Evolutionary conservation across 2,113 vertebrate species (phyloP).

Genomic region (Crypturellus undulatus): DNA sequence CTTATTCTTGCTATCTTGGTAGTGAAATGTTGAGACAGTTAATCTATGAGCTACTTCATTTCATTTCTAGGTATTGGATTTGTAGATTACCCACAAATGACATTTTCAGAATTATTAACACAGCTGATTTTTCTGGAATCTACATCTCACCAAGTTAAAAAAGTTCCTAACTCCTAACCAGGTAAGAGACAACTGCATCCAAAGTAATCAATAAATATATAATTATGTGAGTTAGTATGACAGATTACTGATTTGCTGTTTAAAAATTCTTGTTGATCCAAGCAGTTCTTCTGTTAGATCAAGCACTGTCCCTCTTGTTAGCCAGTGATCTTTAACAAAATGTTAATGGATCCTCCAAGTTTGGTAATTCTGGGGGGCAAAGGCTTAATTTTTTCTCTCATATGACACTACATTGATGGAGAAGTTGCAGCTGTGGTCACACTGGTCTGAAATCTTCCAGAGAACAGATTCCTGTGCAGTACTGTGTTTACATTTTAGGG

Average conservation of each 20-base stretch:
- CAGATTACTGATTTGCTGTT: neutral
- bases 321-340: neutral
- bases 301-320: neutral
- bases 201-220: neutral
- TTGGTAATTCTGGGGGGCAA: neutral
- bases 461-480: neutral
- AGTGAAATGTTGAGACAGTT: neutral
- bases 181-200: neutral
- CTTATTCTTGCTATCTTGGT: neutral
- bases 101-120: neutral
- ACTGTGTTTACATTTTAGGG: neutral
- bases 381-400: neutral
- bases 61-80: neutral
- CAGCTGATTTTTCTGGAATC: neutral
- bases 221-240: neutral
- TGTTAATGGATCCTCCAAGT: accelerated
- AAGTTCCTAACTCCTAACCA: neutral
- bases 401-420: accelerated
- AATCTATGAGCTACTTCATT: neutral
- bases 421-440: neutral
- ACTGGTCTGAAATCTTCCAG: neutral
- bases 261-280: neutral
- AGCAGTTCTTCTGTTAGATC: neutral
- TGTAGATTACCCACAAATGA: neutral
- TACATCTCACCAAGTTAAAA: neutral